Conservation (phyloP, 2,797 vertebrate genomes). For the Columba guinea region DNA sequence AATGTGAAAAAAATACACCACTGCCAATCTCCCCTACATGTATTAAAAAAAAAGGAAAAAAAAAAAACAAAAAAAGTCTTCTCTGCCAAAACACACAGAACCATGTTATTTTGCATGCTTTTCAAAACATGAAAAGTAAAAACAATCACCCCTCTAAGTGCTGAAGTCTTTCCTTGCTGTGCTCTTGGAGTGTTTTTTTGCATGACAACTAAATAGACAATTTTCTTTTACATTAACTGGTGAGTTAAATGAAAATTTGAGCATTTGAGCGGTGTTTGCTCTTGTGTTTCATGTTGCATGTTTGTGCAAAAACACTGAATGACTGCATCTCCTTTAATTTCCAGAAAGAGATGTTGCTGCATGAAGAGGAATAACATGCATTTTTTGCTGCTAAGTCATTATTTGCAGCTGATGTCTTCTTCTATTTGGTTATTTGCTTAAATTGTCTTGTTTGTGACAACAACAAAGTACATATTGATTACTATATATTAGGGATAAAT, state of each 20-base stretch:
- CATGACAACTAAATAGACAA: not conserved
- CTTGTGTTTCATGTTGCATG: not conserved
- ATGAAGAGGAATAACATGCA: not conserved
- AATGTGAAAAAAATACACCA: not conserved
- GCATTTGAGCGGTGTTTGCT: not conserved
- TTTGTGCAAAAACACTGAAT: not conserved
- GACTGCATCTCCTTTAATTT: not conserved
- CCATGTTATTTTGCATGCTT: not conserved
- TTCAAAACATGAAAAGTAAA: not conserved
- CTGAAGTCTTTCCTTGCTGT: not conserved
- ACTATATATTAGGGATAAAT: not conserved
- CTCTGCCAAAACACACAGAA: not conserved
- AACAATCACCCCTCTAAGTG: not conserved
- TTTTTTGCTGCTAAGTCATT: not conserved
- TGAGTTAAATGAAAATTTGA: not conserved
- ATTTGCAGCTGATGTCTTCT: not conserved
- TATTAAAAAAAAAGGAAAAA: not conserved
- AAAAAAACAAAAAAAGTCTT: too few relatives aligned
- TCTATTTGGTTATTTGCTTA: not conserved
- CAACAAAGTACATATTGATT: not conserved
- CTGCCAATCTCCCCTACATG: not conserved
- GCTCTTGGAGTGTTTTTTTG: not conserved
- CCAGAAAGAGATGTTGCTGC: not conserved
- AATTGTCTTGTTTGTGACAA: slow-evolving; percentile 10
- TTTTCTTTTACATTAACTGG: not conserved